A percentile compares a stretch with the other conserved stretches of the same genome.
Conservation (phyloP, 2,888 invertebrate genomes). For the Erebia ligea region DNA sequence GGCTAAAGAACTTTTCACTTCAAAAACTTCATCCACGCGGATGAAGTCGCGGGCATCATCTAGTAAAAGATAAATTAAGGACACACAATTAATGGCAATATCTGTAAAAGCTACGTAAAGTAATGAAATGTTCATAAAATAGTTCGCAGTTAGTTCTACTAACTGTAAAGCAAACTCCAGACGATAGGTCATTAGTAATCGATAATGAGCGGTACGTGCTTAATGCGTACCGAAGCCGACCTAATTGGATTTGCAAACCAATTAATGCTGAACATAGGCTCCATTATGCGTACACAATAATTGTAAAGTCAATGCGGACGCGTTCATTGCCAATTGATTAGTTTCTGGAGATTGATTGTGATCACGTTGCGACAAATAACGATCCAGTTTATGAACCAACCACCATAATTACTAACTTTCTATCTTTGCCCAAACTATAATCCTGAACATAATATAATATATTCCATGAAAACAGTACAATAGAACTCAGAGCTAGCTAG, state of each 20-base stretch:
- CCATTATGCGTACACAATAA: slow-evolving; percentile 66
- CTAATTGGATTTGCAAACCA: slow-evolving; percentile 81
- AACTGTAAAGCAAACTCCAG: slow-evolving; percentile 46
- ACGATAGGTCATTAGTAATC: slow-evolving; percentile 70
- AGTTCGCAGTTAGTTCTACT: slow-evolving; percentile 8
- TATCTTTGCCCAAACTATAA: neutral
- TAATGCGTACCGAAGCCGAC: slow-evolving; percentile 67
- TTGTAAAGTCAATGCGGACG: slow-evolving; percentile 67
- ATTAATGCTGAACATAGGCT: slow-evolving; percentile 72
- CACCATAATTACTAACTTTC: neutral
- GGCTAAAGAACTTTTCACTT: too few relatives aligned
- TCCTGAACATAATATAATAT: too few relatives aligned
- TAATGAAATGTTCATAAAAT: slow-evolving; percentile 1
- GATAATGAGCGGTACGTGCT: slow-evolving; percentile 75
- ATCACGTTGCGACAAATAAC: slow-evolving; percentile 24
- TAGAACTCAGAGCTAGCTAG: too few relatives aligned
- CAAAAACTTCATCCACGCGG: too few relatives aligned
- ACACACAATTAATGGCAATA: too few relatives aligned
- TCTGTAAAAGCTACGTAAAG: too few relatives aligned
- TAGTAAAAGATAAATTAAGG: too few relatives aligned
- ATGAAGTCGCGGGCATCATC: too few relatives aligned
- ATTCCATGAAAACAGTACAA: too few relatives aligned
- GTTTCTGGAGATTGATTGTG: slow-evolving; percentile 46
- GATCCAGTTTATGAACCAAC: neutral
- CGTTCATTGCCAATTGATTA: slow-evolving; percentile 68